Base-by-base conservation (phyloP, 1,140 invertebrate species). In the Megathymus violae region DNA sequence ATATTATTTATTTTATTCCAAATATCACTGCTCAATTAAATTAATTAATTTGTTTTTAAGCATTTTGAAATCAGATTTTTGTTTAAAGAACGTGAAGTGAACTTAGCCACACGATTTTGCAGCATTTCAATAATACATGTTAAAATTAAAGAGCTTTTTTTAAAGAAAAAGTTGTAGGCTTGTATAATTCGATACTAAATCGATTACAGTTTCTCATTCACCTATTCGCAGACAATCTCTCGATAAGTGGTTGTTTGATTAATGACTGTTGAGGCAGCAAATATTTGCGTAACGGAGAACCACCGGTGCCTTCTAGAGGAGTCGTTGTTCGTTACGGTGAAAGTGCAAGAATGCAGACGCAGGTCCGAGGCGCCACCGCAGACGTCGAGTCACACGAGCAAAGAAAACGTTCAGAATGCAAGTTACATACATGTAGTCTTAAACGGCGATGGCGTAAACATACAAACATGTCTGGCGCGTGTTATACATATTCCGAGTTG, bases 331-430 rank as follows among this genome's bases (percentile, higher is more conserved):
- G n/a, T n/a, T 68, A 61, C 71, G 76, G 82, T 81, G 81, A 86
- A 86, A 86, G 81, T 84, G 78, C 71, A 77, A 76, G 73, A 82
- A 81, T 78, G 75, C 76, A 74, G 71, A 69, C 4, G 27, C 27
- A 31, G 27, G 34, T 52, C 27, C 44, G 54, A 59, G 62, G 62
- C 31, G 62, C 43, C 60, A 64, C 7, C 54, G 66, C 48, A 47
- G 60, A 16, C 59, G 38, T 19, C 67, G 64, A 2, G 19, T 5
- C 19, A 22, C 19, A 22, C 2, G 19, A 22, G 19, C 40, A 22
- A n/a, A n/a, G n/a, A 22, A 5, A 22, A 22, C 19, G 2, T 22
- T 22, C 5, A 22, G 19, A 31, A 31, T 31, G 27, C 27, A 31
- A 31, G 27, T 9, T 9, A 31, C 27, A 31, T 4, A 31, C 27